phyloP scores from a whole-genome alignment of 2,888 invertebrate genomes.

The Metallyticus violacea region DNA sequence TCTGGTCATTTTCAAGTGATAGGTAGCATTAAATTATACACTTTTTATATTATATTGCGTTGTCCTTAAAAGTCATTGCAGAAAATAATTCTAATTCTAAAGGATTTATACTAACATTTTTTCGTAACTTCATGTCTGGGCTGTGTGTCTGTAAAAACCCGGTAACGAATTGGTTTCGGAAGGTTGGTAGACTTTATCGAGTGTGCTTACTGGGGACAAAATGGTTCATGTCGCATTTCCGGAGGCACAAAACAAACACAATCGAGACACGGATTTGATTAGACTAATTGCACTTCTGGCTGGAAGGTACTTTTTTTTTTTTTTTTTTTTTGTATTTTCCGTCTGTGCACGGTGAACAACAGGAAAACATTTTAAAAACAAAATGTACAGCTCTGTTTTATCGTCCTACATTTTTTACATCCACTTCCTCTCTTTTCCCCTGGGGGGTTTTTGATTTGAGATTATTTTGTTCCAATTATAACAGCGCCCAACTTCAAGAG shows the following conservation, averaged over 20 bases:
- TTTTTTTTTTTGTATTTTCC: background rate
- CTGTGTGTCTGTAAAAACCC: background rate
- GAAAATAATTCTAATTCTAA: background rate
- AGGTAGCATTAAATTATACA: background rate
- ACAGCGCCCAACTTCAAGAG: background rate
- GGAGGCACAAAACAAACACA: background rate
- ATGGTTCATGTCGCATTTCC: background rate
- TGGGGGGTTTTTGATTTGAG: slow-evolving; percentile 11
- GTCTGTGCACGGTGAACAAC: background rate
- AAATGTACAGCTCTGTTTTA: background rate
- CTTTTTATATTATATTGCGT: too few relatives aligned
- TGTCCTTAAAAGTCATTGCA: background rate
- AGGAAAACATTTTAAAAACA: background rate
- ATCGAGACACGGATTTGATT: background rate
- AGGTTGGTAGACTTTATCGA: background rate
- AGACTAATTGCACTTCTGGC: background rate
- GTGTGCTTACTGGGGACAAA: background rate
- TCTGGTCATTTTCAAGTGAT: background rate
- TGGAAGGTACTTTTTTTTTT: background rate
- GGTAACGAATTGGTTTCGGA: background rate
- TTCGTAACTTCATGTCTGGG: background rate
- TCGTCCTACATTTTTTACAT: slow-evolving; percentile 3
- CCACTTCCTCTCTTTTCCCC: background rate
- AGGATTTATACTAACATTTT: background rate
- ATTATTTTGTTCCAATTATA: slow-evolving; percentile 16